These are phyloP conservation scores for Sarcophaga carnaria DNA, from an alignment of 2,888 invertebrate genomes.

Conservation along the genomic window DNA sequence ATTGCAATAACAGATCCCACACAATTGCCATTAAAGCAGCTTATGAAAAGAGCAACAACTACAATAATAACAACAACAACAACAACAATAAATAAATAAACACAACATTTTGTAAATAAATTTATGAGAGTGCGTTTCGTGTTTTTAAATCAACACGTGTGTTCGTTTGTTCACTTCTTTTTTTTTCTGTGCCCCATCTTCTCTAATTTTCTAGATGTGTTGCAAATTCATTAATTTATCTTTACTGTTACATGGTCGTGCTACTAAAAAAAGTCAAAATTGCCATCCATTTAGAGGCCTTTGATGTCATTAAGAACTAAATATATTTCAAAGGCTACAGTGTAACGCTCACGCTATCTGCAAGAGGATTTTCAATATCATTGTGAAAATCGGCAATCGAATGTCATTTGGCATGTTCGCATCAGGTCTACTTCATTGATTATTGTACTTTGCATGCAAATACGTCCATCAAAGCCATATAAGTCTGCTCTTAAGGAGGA, in stretches of 20 bases:
- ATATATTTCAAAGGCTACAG: neutral
- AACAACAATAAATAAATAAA: constrained; percentile 8
- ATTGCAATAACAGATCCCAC: constrained; percentile 48
- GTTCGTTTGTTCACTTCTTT: neutral
- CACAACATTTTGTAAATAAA: constrained; percentile 12
- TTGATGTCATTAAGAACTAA: neutral
- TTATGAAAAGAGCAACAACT: constrained; percentile 2
- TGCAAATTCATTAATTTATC: constrained; percentile 19
- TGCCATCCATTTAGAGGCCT: constrained; percentile 1
- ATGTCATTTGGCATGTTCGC: too few species aligned
- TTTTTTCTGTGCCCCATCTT: neutral
- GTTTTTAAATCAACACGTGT: constrained; percentile 6
- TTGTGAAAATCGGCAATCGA: too few species aligned
- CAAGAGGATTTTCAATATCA: too few species aligned
- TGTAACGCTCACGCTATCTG: neutral
- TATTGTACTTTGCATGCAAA: too few species aligned
- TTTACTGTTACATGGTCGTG: neutral
- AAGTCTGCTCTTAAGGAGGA: too few species aligned
- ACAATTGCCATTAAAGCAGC: constrained; percentile 40
- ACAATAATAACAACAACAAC: neutral
- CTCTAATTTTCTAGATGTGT: neutral
- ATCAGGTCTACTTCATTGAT: too few species aligned
- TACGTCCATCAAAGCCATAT: too few species aligned
- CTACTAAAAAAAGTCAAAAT: neutral
- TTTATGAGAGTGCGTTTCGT: neutral